Evolutionary conservation across 2,888 invertebrate genomes (phyloP).

Genomic region (Liodrosophila aerea): DNA sequence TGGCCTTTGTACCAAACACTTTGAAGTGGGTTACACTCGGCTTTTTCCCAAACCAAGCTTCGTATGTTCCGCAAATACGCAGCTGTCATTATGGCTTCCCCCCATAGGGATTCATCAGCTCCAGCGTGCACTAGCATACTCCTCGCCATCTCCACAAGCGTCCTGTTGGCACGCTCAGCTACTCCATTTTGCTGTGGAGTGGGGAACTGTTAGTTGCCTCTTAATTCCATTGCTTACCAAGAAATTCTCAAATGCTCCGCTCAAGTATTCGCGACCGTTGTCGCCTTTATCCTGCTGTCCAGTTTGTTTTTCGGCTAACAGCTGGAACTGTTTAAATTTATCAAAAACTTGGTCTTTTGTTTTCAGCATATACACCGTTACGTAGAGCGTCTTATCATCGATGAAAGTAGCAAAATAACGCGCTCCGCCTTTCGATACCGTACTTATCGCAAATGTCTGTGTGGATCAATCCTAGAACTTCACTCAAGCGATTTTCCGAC

Average conservation of each 20-base stretch:
- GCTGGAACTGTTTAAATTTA: too few species aligned
- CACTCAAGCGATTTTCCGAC: not conserved
- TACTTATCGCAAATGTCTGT: not conserved
- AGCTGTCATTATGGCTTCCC: constrained; percentile 8
- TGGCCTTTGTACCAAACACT: not conserved
- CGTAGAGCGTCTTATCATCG: constrained; percentile 4
- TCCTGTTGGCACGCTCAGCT: constrained; percentile 3
- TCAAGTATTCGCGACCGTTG: constrained; percentile 1
- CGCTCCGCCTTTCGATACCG: constrained; percentile 1
- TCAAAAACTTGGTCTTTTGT: not conserved
- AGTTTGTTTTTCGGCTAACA: too few species aligned
- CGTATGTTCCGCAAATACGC: not conserved
- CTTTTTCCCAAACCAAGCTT: not conserved
- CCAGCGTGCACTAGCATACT: constrained; percentile 11
- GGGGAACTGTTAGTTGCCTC: not conserved
- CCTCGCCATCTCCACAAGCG: constrained; percentile 4
- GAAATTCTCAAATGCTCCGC: constrained; percentile 2
- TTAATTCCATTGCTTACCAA: constrained; percentile 2
- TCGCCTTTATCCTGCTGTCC: not conserved
- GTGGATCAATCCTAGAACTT: not conserved
- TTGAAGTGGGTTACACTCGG: not conserved
- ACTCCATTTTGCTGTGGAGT: constrained; percentile 1
- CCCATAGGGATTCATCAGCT: constrained; percentile 3
- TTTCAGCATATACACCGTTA: constrained; percentile 1
- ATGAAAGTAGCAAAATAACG: constrained; percentile 15